Evolutionary conservation across 2,113 vertebrate genomes (phyloP).

Genomic region (Tachysurus fulvidraco): DNA sequence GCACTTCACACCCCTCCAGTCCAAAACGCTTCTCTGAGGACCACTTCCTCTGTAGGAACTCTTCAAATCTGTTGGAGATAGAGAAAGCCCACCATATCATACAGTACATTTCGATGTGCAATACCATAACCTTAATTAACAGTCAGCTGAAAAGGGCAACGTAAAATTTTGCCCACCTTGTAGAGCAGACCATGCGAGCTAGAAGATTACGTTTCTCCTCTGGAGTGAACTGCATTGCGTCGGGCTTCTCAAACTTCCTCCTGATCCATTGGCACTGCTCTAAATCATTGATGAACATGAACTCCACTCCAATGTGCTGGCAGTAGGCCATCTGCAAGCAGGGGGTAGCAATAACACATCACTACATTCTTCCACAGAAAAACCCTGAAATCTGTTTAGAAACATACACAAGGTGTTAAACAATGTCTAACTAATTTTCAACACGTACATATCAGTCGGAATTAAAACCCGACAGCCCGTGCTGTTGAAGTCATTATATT

Average conservation of each 20-base stretch:
- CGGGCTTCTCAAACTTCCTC: slow-evolving; percentile 94
- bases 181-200: slow-evolving; percentile 91
- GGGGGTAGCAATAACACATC: not conserved
- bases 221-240: slow-evolving; percentile 90
- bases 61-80: slow-evolving; percentile 83
- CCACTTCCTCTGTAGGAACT: slow-evolving; percentile 97
- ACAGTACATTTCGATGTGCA: not conserved
- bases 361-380: not conserved
- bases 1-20: slow-evolving; percentile 92
- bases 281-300: slow-evolving; percentile 99
- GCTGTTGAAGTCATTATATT: not conserved
- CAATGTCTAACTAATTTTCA: not conserved
- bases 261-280: slow-evolving; percentile 99
- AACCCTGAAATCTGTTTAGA: slow-evolving; percentile 5
- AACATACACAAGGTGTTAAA: not conserved
- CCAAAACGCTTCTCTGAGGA: slow-evolving; percentile 98
- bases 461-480: not conserved
- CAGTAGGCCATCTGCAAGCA: slow-evolving; percentile 88
- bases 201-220: slow-evolving; percentile 94
- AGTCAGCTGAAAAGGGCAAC: not conserved
- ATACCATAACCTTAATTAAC: not conserved
- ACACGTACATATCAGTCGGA: not conserved
- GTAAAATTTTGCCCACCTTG: slow-evolving; percentile 77
- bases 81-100: not conserved
- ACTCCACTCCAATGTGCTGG: slow-evolving; percentile 97